Base-by-base conservation (phyloP, 2,888 invertebrate genomes). In the Caenorhabditis angaria region DNA sequence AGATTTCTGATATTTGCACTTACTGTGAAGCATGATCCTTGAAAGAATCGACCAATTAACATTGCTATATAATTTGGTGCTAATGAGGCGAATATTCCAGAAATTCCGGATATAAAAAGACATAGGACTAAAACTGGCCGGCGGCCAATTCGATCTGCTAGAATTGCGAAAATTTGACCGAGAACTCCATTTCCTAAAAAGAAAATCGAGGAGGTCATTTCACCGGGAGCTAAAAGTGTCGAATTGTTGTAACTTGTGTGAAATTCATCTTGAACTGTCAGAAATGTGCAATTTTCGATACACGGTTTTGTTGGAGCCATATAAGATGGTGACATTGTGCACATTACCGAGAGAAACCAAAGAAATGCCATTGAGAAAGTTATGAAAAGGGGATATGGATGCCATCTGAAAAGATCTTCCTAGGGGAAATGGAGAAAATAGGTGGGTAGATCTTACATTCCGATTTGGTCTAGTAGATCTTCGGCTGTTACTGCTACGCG, bases 321-420 rank as follows among this genome's bases (percentile, higher is more conserved):
- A 48, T 73, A 78, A 24, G 76, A 71, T 3, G 78, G 78, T 20
- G 76, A 74, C 64, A 78, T 73, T 29, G 76, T 71, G n/a, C 76
- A 67, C 70, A 78, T 71, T 3, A 72, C 78, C 6, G 76, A 76
- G 14, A 78, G 48, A n/a, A 64, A 54, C 78, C 78, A 78, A 0
- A 78, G 59, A 56, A 77, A 75, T 18, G 74, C 69, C 78, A 78
- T 78, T 12, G 76, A 72, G 57, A 71, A 61, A 14, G 76, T 75
- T 32, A 76, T 76, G 65, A 68, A 75, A 20, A 76, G 69, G 8
- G 78, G 64, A 58, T 69, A 70, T 1, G 78, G 74, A 22, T 78
- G 68, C 65, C 69, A 68, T 57, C 78, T 78, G 61, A 10, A 76
- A 65, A 51, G 25, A 12, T 4, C 8, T 18, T 4, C 48, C 4